Evolutionary conservation across 2,888 invertebrate genomes (phyloP).

Genomic region (Odontothrips loti): DNA sequence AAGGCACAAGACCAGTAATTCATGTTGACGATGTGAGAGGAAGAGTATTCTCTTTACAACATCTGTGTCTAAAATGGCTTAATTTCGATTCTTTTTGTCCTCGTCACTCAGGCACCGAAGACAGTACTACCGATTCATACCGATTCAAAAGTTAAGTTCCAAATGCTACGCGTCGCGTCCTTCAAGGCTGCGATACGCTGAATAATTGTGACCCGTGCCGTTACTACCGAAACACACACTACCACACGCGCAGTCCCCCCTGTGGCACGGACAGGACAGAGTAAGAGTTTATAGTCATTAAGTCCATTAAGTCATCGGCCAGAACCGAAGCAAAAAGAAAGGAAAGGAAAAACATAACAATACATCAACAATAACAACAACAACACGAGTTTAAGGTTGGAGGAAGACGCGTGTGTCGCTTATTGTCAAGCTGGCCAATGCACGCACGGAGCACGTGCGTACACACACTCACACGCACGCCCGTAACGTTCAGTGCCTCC

Average conservation of each 20-base stretch:
- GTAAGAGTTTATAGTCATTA: not conserved
- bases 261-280: not conserved
- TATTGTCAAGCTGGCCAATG: conserved; percentile 9
- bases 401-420: conserved; percentile 15
- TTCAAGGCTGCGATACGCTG: too few relatives aligned
- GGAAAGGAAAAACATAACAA: not conserved
- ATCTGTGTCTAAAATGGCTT: too few relatives aligned
- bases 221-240: too few relatives aligned
- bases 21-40: not conserved
- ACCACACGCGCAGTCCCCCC: not conserved
- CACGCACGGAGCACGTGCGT: not conserved
- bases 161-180: too few relatives aligned
- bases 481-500: too few relatives aligned
- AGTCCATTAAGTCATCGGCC: not conserved
- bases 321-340: not conserved
- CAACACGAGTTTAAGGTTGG: conserved; percentile 14
- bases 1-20: not conserved
- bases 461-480: too few relatives aligned
- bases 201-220: too few relatives aligned
- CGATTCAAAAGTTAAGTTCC: too few relatives aligned
- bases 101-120: too few relatives aligned
- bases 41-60: too few relatives aligned
- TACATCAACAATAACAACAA: not conserved
- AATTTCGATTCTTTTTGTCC: too few relatives aligned
- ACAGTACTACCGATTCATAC: too few relatives aligned